Base-by-base conservation (phyloP, 2,113 vertebrate species). In the Apteryx owenii region DNA sequence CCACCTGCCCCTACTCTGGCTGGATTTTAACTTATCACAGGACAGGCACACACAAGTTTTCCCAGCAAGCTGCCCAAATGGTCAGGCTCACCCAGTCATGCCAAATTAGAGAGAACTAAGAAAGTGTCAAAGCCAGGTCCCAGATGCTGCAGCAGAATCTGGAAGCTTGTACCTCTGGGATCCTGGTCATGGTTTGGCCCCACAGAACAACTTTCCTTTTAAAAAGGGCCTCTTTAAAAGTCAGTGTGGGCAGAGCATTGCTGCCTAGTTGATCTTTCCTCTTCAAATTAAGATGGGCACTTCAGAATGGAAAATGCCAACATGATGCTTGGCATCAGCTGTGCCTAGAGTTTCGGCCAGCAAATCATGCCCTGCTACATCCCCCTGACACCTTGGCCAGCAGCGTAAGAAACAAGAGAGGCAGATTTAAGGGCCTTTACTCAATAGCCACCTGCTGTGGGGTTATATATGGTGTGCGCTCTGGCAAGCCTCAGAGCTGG, bases 381-480 rank as follows among this genome's bases (percentile, higher is more conserved):
- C 90, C 85, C 91, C 53, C 79, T 89, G 89, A 85, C 94, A 96
- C 92, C 81, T 71, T 82, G 90, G 93, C 90, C 78, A 86, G 90
- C 93, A 89, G 83, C 42, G 44, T 40, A 92, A 96, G 95, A 87
- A 97, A 95, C 72, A 96, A 95, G 95, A 91, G 85, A 96, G 91
- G 85, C 93, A 97, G 93, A 96, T 97, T 96, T 92, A 96, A 96
- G 96, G 90, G 81, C 62, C 83, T 95, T 93, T 87, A 80, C 93
- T 97, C 95, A 98, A 97, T 90, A 97, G 96, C 85, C 92, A 94
- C 96, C 96, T 95, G 97, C 97, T 98, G 95, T 95, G 97, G 91
- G 88, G 96, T 97, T 97, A 95, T 97, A 96, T 78, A 94, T 82
- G 94, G 95, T 96, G 95, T 90, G 73, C 92, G 95, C 90, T 96